These are phyloP conservation scores for Antheraea yamamai DNA, from an alignment of 2,888 invertebrate genomes.

Conservation along the genomic window DNA sequence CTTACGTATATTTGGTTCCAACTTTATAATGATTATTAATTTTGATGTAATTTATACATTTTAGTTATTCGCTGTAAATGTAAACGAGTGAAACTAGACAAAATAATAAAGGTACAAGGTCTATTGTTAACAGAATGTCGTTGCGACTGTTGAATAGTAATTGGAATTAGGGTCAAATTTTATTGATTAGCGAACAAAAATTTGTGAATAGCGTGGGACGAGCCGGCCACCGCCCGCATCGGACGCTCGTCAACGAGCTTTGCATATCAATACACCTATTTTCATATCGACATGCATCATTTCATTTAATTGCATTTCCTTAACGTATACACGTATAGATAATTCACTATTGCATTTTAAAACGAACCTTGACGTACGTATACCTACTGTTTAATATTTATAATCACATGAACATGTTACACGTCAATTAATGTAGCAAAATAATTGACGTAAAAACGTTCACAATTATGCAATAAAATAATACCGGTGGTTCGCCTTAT, in stretches of 20 bases:
- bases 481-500: slow-evolving; percentile 56
- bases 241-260: slow-evolving; percentile 61
- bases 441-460: slow-evolving; percentile 73
- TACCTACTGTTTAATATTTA: slow-evolving; percentile 57
- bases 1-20: slow-evolving; percentile 30
- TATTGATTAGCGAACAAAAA: slow-evolving; percentile 76
- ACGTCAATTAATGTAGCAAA: slow-evolving; percentile 72
- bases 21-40: background rate
- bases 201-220: slow-evolving; percentile 67
- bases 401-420: slow-evolving; percentile 60
- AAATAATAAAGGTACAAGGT: slow-evolving; percentile 53
- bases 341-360: slow-evolving; percentile 45
- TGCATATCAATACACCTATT: slow-evolving; percentile 77
- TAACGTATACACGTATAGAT: slow-evolving; percentile 20
- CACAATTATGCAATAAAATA: slow-evolving; percentile 67
- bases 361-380: slow-evolving; percentile 31
- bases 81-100: slow-evolving; percentile 31
- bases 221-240: slow-evolving; percentile 62
- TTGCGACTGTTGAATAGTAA: slow-evolving; percentile 65
- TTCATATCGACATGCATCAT: slow-evolving; percentile 80
- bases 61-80: background rate
- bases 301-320: slow-evolving; percentile 78
- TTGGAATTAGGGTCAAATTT: slow-evolving; percentile 69
- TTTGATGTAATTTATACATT: background rate
- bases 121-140: slow-evolving; percentile 58